phyloP scores from a whole-genome alignment of 2,888 invertebrate genomes.

The Rhaphigaster nebulosa region DNA sequence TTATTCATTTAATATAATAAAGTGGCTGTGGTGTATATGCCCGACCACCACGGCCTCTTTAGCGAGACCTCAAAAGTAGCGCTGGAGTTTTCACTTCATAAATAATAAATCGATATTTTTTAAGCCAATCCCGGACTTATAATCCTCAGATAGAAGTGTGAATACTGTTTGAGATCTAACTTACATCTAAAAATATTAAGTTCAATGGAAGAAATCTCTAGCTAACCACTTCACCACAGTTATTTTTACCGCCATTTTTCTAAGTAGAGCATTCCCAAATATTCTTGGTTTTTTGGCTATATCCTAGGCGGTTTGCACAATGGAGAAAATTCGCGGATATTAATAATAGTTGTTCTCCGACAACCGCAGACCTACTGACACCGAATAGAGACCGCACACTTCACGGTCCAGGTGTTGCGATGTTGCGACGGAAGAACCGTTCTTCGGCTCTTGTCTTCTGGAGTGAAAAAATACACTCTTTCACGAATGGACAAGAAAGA shows the following conservation, averaged over 20 bases:
- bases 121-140: too few relatives aligned
- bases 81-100: too few relatives aligned
- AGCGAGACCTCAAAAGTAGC: too few relatives aligned
- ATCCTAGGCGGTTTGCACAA: background rate
- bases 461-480: background rate
- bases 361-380: conserved; percentile 3
- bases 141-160: too few relatives aligned
- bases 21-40: too few relatives aligned
- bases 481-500: background rate
- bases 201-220: too few relatives aligned
- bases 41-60: too few relatives aligned
- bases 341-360: background rate
- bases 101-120: too few relatives aligned
- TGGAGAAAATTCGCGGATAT: background rate
- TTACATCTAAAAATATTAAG: too few relatives aligned
- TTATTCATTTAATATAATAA: too few relatives aligned
- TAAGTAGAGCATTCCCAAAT: background rate
- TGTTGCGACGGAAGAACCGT: background rate
- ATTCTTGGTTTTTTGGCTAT: background rate
- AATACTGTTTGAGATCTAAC: too few relatives aligned
- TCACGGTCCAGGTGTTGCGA: background rate
- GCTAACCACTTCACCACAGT: too few relatives aligned
- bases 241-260: background rate
- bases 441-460: background rate
- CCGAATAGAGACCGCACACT: background rate